Base-by-base conservation (phyloP, 1,140 invertebrate species). In the Mamestra configurata region DNA sequence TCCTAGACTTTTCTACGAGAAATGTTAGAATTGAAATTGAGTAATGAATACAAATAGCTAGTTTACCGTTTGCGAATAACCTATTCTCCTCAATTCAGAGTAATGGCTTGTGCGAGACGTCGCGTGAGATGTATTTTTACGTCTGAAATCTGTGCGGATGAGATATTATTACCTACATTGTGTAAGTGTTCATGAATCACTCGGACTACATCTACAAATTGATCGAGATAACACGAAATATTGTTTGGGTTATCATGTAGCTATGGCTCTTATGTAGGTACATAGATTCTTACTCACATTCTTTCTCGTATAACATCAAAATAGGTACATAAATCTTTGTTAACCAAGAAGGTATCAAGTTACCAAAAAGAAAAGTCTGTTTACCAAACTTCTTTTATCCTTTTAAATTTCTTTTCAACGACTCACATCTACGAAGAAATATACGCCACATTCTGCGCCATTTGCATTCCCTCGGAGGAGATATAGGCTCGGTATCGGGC, bases 41-140 rank as follows among this genome's bases (percentile, higher is more conserved):
- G 46, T 71, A 71, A 71, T 71, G 68, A 71, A 71, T 71, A 71
- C 46, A 71, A 71, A 71, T 71, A 53, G 46, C 68, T 71, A 53
- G 68, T 71, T 68, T 31, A 24, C 24, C 66, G 43, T 11, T 24
- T 35, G 15, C 22, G 27, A 71, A 35, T n/a, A 71, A 53, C 22
- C n/a, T 53, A 51, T 71, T 71, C 68, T 27, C 43, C 8, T 71
- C 15, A 53, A 35, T 53, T 53, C 24, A 24, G 15, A 4, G 27
- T 71, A 71, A 53, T 71, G 20, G 46, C 24, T 53, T 35, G 68
- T 35, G 49, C 46, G 68, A 20, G 68, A 53, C 24, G n/a, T 70
- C 20, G 66, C 64, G 46, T 35, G 46, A 31, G 20, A 35, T 53
- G 46, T 31, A 31, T 70, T 70, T 27, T 70, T 35, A 46, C 37